Percentiles rank a stretch among this genome's conserved stretches.
These are phyloP conservation scores for Leptoclinus maculatus DNA, from an alignment of 2,797 vertebrate species.

Conservation along the genomic window DNA sequence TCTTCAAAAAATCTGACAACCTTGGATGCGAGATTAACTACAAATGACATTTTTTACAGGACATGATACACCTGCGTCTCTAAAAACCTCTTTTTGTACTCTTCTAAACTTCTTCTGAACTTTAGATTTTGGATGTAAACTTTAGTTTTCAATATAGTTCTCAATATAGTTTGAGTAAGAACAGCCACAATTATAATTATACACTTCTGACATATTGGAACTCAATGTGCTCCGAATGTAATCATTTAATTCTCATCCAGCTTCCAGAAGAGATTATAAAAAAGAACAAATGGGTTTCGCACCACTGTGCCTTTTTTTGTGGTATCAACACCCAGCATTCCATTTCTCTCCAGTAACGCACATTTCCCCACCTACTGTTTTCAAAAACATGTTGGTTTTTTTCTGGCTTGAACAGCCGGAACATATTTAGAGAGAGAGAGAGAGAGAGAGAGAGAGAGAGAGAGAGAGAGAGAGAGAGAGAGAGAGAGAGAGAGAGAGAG, in stretches of 20 bases:
- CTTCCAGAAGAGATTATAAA: not conserved
- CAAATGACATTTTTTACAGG: not conserved
- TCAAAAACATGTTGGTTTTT: conserved; percentile 10
- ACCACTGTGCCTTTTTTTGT: not conserved
- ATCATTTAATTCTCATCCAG: not conserved
- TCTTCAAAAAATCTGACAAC: not conserved
- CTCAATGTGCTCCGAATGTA: not conserved
- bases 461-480: not conserved
- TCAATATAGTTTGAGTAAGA: not conserved
- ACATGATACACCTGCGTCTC: not conserved
- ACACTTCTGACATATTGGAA: not conserved
- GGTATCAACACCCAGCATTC: not conserved
- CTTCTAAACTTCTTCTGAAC: not conserved
- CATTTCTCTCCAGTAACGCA: conserved; percentile 10
- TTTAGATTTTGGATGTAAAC: not conserved
- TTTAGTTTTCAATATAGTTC: not conserved
- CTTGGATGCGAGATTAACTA: not conserved
- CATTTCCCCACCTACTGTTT: conserved; percentile 17
- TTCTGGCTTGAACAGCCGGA: not conserved
- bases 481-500: not conserved
- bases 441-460: not conserved
- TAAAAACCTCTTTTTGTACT: not conserved
- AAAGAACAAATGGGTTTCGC: conserved; percentile 1
- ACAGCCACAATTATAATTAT: not conserved
- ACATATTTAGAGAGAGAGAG: not conserved